phyloP scores from a whole-genome alignment of 2,888 invertebrate species.

The Nesidiocoris tenuis region DNA sequence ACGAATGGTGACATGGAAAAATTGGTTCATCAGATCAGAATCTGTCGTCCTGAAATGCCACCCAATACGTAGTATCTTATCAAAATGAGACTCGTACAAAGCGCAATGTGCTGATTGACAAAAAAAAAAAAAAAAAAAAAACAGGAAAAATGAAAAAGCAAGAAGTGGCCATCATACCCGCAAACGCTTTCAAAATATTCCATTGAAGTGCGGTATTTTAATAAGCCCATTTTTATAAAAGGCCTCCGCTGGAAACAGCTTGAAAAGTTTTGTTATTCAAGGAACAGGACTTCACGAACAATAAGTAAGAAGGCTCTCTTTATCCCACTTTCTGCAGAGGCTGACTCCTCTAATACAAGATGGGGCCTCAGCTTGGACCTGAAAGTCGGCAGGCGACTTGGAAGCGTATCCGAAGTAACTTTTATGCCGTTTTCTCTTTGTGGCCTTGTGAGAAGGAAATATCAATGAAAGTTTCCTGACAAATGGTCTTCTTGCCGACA shows the following conservation, averaged over 20 bases:
- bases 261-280: not conserved
- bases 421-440: slow-evolving; percentile 19
- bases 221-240: not conserved
- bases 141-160: too few relatives aligned
- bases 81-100: too few relatives aligned
- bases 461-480: slow-evolving; percentile 37
- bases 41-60: too few relatives aligned
- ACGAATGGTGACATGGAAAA: too few relatives aligned
- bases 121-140: too few relatives aligned
- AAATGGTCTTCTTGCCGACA: slow-evolving; percentile 24
- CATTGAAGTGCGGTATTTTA: too few relatives aligned
- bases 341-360: not conserved
- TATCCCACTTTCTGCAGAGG: not conserved
- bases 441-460: slow-evolving; percentile 19
- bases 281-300: not conserved
- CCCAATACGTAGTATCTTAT: too few relatives aligned
- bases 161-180: too few relatives aligned
- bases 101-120: too few relatives aligned
- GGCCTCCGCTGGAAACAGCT: not conserved
- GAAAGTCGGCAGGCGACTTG: slow-evolving; percentile 7
- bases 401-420: slow-evolving; percentile 21
- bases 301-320: not conserved
- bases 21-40: too few relatives aligned
- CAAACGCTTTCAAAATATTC: too few relatives aligned
- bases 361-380: not conserved